Conservation (phyloP, 2,797 vertebrate genomes). For the Intellagama lesueurii region DNA sequence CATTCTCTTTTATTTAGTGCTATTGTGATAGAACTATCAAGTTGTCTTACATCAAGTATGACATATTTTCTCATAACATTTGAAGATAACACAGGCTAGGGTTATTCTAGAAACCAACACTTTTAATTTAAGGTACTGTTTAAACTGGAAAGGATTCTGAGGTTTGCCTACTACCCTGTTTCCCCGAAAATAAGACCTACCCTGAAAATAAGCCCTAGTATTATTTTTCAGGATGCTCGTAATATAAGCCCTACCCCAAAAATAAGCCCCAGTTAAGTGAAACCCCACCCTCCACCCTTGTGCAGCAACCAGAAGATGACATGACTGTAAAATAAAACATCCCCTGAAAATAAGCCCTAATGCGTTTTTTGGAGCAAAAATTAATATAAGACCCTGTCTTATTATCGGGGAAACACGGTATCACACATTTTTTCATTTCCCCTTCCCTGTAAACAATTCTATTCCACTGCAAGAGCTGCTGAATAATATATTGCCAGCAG, state of each 20-base stretch:
- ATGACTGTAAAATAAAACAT: too few species aligned
- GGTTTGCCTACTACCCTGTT: background rate
- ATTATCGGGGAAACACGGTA: background rate
- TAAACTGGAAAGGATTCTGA: constrained; percentile 33
- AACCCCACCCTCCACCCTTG: too few species aligned
- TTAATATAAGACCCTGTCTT: too few species aligned
- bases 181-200: too few species aligned
- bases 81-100: constrained; percentile 1
- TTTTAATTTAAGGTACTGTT: background rate
- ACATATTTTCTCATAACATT: constrained; percentile 13
- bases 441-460: background rate
- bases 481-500: constrained; percentile 15
- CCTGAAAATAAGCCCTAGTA: too few species aligned
- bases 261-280: too few species aligned
- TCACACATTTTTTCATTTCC: background rate
- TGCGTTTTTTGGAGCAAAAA: too few species aligned
- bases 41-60: background rate
- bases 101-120: background rate
- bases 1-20: background rate
- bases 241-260: too few species aligned
- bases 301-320: too few species aligned
- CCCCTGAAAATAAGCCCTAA: too few species aligned
- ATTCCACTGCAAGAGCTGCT: background rate
- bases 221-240: too few species aligned
- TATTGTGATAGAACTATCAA: background rate